A percentile compares a stretch with the other conserved stretches of the same genome.
phyloP scores from a whole-genome alignment of 2,113 vertebrate genomes.

The Toxostoma redivivum region DNA sequence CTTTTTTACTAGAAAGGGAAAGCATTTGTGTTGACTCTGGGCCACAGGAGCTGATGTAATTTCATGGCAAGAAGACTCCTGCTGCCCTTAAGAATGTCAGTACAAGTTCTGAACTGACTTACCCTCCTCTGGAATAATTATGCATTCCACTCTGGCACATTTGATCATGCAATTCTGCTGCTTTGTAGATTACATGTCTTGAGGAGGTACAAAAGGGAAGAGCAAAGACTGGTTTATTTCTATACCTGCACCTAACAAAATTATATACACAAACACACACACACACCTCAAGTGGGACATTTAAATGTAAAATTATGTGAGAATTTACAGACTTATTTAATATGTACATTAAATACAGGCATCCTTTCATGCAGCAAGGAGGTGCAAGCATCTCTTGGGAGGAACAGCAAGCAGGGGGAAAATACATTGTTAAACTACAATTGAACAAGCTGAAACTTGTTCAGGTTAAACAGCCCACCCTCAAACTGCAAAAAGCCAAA shows the following conservation, averaged over 20 bases:
- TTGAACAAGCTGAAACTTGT: conserved; percentile 48
- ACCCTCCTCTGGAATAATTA: conserved; percentile 65
- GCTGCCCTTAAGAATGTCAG: conserved; percentile 59
- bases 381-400: conserved; percentile 30
- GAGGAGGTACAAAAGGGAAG: conserved; percentile 60
- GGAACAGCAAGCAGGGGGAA: conserved; percentile 11
- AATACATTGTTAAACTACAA: conserved; percentile 31
- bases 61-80: conserved; percentile 47
- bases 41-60: conserved; percentile 55
- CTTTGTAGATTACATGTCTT: conserved; percentile 67
- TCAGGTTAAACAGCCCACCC: conserved; percentile 51
- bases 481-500: conserved; percentile 49
- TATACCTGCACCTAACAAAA: conserved; percentile 12
- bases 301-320: conserved; percentile 53
- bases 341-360: conserved; percentile 20
- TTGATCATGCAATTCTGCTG: conserved; percentile 45
- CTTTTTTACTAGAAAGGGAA: conserved; percentile 62
- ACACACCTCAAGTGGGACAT: conserved; percentile 15
- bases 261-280: conserved; percentile 36
- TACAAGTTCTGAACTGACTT: conserved; percentile 69
- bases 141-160: conserved; percentile 59
- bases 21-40: conserved; percentile 34
- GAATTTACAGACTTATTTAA: conserved; percentile 48
- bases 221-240: conserved; percentile 54
- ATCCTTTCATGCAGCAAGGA: conserved; percentile 47